Conservation (phyloP, 1,140 invertebrate genomes). For the Drosophila fuyamai region DNA sequence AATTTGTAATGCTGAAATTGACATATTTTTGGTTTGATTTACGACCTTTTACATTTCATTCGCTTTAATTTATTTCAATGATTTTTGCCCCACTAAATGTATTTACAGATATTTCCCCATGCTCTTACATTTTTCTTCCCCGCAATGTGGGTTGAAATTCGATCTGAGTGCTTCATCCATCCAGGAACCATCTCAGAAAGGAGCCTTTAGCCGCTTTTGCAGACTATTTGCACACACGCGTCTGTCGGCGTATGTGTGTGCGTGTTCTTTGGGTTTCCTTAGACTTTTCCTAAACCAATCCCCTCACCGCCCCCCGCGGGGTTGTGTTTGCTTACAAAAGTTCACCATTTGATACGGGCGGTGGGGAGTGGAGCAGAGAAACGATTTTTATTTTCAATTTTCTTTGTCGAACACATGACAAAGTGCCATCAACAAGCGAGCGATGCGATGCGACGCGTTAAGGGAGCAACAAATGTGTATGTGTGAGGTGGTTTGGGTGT, state of each 20-base stretch:
- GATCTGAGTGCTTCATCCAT: conserved; percentile 37
- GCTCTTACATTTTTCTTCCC: conserved; percentile 13
- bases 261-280: conserved; percentile 27
- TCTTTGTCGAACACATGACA: conserved; percentile 78
- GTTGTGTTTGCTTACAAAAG: conserved; percentile 45
- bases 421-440: conserved; percentile 76
- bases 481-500: neutral
- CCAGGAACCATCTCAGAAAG: conserved; percentile 10
- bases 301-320: neutral
- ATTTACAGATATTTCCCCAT: conserved; percentile 4
- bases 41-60: no score
- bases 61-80: no score
- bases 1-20: no score
- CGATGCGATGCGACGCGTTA: conserved; percentile 29
- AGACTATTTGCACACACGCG: conserved; percentile 38
- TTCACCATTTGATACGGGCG: conserved; percentile 69
- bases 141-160: conserved; percentile 22
- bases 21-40: no score
- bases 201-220: conserved; percentile 53
- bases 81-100: neutral
- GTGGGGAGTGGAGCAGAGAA: conserved; percentile 17
- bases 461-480: conserved; percentile 25
- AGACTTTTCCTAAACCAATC: neutral
- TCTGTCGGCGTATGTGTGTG: conserved; percentile 10
- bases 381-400: conserved; percentile 82